Conservation (phyloP, 2,113 vertebrate genomes). For the Lasiurus borealis region DNA sequence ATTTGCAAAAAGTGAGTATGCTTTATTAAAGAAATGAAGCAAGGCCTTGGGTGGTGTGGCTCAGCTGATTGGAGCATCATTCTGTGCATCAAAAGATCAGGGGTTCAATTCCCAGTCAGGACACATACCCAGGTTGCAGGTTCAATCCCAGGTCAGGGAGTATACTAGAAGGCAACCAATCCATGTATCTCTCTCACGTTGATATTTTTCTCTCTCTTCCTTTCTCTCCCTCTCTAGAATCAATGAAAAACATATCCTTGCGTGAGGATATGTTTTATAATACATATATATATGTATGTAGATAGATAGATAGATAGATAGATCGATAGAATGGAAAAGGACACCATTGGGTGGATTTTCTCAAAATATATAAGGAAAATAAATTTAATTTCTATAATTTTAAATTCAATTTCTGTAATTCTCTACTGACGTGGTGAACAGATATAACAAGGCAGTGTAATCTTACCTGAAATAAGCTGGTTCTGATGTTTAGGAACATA, state of each 20-base stretch:
- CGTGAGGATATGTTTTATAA: background rate
- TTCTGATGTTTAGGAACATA: conserved; percentile 61
- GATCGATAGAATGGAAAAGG: background rate
- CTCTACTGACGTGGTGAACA: background rate
- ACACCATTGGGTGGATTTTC: background rate
- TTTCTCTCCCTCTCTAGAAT: background rate
- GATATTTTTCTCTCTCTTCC: background rate
- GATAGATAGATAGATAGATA: no score
- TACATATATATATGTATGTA: no score
- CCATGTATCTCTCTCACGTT: background rate
- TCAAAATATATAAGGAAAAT: conserved; percentile 48
- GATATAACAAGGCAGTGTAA: background rate
- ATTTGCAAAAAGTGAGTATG: background rate
- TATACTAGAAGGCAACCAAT: background rate
- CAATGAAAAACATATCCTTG: background rate
- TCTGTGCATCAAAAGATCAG: background rate
- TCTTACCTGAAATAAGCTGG: conserved; percentile 79
- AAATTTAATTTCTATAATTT: conserved; percentile 39
- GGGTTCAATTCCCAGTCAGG: background rate
- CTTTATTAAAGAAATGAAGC: background rate
- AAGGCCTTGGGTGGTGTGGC: background rate
- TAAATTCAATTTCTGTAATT: conserved; percentile 56
- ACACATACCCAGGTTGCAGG: background rate
- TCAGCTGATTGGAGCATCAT: background rate
- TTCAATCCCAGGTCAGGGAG: background rate